phyloP scores from a whole-genome alignment of 2,888 invertebrate genomes.

The Cabera pusaria region DNA sequence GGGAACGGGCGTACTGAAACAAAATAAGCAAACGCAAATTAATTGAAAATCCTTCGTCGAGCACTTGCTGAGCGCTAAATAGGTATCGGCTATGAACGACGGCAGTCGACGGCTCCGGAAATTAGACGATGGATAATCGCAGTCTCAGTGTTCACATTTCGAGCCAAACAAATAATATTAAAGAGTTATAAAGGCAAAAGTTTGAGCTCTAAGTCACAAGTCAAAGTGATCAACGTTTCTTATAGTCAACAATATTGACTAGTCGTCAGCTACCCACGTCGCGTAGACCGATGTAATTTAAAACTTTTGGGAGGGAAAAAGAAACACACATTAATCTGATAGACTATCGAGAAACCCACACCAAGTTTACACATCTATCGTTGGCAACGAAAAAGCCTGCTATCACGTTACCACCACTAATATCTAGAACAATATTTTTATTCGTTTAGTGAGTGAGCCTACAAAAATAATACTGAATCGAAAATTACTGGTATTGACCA shows the following conservation, averaged over 20 bases:
- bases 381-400: constrained; percentile 13
- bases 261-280: neutral
- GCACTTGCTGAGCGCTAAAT: too few relatives aligned
- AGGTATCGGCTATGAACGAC: too few relatives aligned
- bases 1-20: constrained; percentile 58
- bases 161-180: too few relatives aligned
- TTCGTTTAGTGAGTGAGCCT: constrained; percentile 5
- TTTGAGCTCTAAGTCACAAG: too few relatives aligned
- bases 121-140: too few relatives aligned
- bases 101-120: too few relatives aligned
- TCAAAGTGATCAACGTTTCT: neutral
- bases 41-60: too few relatives aligned
- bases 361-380: constrained; percentile 18
- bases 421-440: constrained; percentile 9
- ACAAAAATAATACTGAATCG: constrained; percentile 13
- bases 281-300: constrained; percentile 10
- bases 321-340: constrained; percentile 21
- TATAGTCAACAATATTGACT: constrained; percentile 6
- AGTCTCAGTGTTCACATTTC: too few relatives aligned
- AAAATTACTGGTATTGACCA: constrained; percentile 6
- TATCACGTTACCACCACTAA: constrained; percentile 18
- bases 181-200: too few relatives aligned
- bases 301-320: constrained; percentile 11
- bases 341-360: constrained; percentile 9
- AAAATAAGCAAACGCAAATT: constrained; percentile 9